Conservation (phyloP, 2,888 invertebrate species). For the Drosophila fungiperda region DNA sequence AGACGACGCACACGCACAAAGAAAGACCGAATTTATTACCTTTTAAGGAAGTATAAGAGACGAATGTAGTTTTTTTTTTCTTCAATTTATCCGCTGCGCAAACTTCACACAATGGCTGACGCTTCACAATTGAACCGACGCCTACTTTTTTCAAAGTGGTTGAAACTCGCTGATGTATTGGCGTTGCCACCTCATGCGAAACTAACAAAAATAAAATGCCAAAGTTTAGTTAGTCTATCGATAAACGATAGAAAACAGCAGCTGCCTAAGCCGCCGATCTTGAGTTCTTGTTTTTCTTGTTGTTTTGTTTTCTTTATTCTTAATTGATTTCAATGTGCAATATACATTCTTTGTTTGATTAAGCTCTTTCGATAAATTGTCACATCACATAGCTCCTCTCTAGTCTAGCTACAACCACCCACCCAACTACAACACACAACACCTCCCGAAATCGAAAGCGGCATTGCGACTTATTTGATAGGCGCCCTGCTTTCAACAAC, state of each 20-base stretch:
- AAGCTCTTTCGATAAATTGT: conserved; percentile 24
- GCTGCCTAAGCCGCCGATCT: conserved; percentile 32
- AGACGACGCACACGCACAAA: conserved; percentile 45
- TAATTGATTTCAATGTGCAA: conserved; percentile 19
- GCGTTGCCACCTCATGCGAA: conserved; percentile 35
- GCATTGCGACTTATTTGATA: conserved; percentile 38
- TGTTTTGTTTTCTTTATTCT: conserved; percentile 9
- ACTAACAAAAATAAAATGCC: conserved; percentile 6
- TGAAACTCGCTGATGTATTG: conserved; percentile 46
- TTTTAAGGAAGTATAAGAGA: conserved; percentile 69
- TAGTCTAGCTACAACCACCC: conserved; percentile 28
- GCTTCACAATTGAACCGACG: conserved; percentile 71
- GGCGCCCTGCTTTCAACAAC: conserved; percentile 20
- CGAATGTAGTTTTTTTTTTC: conserved; percentile 40
- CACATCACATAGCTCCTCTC: conserved; percentile 28
- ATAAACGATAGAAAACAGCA: conserved; percentile 15
- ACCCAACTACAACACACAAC: conserved; percentile 9
- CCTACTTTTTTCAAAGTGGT: conserved; percentile 76
- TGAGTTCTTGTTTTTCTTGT: neutral
- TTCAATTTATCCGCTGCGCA: conserved; percentile 50
- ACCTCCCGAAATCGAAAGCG: conserved; percentile 25
- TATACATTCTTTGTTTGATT: conserved; percentile 14
- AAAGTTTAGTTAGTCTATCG: conserved; percentile 16
- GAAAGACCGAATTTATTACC: conserved; percentile 56
- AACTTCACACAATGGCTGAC: conserved; percentile 68